Evolutionary conservation across 2,888 invertebrate genomes (phyloP), one percentile per base, ranked within the genome.

Genomic region (Cremastinae sp.): DNA sequence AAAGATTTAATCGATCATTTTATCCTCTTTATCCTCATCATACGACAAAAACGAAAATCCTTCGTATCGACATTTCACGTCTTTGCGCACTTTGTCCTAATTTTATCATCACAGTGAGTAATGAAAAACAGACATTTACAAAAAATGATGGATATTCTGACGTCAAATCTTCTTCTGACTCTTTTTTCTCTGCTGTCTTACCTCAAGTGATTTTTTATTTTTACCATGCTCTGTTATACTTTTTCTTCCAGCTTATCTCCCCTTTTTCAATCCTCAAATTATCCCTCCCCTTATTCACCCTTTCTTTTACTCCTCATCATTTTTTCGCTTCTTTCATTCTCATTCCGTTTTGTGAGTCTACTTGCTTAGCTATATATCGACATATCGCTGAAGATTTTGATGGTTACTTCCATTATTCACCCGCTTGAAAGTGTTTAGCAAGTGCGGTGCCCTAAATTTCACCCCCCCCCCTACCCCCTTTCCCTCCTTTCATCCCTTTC

Each of bases 331-430:
- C 39, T 55, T n/a, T 56, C 16, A 5, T 56, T 12, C 28, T 53
- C 28, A 28, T 12, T 12, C 0, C 37, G 2, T 10, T 37, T 39
- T 16, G 16, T 18, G 51, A 64, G 55, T 39, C 43, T 39, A 16
- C 58, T 41, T 35, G 20, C 49, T 53, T 51, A 65, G 65, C 58
- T 58, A n/a, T n/a, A n/a, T n/a, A 59, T 59, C 65, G 65, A 35
- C 65, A 72, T 72, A 72, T 72, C 65, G 65, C 28, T n/a, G 65
- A 72, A 72, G 72, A 72, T 72, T n/a, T n/a, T n/a, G n/a, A n/a
- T 72, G 72, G 72, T 72, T 72, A 65, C 65, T 65, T 72, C 65
- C 65, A 72, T 72, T 72, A 72, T 72, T 72, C 72, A 72, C 59
- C 65, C 51, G 43, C 16, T 12, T 18, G 56, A 37, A 56, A 37